phyloP scores from a whole-genome alignment of 1,140 invertebrate genomes.

The Calliopsis andreniformis region DNA sequence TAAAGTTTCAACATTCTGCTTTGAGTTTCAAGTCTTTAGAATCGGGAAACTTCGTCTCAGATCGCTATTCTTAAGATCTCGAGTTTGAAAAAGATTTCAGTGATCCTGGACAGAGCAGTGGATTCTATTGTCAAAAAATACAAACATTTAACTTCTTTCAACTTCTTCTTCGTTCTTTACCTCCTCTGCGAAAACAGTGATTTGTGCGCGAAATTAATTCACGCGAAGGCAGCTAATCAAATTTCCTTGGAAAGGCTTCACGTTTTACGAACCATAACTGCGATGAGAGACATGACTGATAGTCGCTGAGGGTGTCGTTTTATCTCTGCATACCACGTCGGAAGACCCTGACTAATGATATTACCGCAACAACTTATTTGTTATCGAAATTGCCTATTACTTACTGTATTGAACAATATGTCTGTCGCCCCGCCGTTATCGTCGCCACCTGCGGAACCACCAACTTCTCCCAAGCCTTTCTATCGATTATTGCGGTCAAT shows the following conservation, averaged over 20 bases:
- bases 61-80: too few relatives aligned
- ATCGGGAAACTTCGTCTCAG: neutral
- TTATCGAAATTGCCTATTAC: conserved; percentile 61
- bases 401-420: conserved; percentile 51
- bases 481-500: conserved; percentile 39
- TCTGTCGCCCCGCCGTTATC: conserved; percentile 35
- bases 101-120: too few relatives aligned
- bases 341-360: conserved; percentile 58
- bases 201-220: conserved; percentile 33
- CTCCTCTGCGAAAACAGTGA: neutral
- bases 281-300: conserved; percentile 34
- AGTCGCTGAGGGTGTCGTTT: conserved; percentile 26
- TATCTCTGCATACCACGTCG: conserved; percentile 38
- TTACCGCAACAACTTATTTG: conserved; percentile 59
- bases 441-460: conserved; percentile 21
- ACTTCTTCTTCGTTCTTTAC: too few relatives aligned
- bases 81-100: too few relatives aligned
- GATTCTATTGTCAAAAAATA: too few relatives aligned
- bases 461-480: conserved; percentile 11
- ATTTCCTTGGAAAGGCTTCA: conserved; percentile 8
- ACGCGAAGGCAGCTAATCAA: conserved; percentile 9
- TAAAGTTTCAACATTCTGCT: conserved; percentile 1
- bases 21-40: neutral
- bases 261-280: conserved; percentile 10
- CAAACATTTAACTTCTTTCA: too few relatives aligned